phyloP scores from a whole-genome alignment of 2,797 vertebrate species.

The Catharus ustulatus region DNA sequence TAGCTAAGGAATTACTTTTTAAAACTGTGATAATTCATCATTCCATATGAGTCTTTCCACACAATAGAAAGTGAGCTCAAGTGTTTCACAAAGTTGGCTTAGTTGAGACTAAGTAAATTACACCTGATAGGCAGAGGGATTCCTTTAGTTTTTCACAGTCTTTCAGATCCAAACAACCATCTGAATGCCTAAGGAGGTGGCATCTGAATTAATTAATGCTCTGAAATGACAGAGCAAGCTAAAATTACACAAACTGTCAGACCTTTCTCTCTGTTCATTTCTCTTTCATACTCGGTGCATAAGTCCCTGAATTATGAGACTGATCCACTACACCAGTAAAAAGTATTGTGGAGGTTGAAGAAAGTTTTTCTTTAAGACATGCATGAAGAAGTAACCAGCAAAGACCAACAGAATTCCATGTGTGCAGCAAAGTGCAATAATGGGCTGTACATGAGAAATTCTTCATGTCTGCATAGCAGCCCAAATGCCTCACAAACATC shows the following conservation, averaged over 20 bases:
- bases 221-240: not conserved
- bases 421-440: not conserved
- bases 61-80: not conserved
- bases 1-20: conserved; percentile 3
- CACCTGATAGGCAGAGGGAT: not conserved
- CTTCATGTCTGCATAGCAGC: not conserved
- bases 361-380: not conserved
- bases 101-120: not conserved
- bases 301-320: not conserved
- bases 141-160: not conserved
- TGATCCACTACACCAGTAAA: not conserved
- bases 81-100: not conserved
- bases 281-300: not conserved
- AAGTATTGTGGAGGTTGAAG: not conserved
- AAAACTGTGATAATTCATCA: not conserved
- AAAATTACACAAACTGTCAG: not conserved
- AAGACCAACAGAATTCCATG: not conserved
- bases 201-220: not conserved
- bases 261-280: not conserved
- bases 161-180: not conserved
- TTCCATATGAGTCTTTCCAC: not conserved
- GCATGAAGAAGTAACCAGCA: not conserved
- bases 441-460: not conserved
- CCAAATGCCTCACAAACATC: not conserved
- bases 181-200: not conserved